phyloP scores from a whole-genome alignment of 2,888 invertebrate species.

The Spisula solida region DNA sequence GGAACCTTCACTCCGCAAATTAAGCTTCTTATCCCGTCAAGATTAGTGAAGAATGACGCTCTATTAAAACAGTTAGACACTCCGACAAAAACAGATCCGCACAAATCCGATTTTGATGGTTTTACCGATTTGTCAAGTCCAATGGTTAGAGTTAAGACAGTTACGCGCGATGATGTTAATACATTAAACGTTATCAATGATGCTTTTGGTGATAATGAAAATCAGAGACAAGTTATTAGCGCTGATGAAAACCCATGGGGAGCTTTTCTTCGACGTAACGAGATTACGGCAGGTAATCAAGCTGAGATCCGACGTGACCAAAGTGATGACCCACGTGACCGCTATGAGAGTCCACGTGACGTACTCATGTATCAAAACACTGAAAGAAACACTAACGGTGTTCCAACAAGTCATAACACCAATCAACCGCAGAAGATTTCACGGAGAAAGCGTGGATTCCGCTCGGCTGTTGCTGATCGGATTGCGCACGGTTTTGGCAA shows the following conservation, averaged over 20 bases:
- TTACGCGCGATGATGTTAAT: neutral
- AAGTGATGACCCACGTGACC: neutral
- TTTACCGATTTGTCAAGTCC: constrained; percentile 31
- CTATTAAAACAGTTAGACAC: constrained; percentile 26
- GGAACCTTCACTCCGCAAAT: constrained; percentile 19
- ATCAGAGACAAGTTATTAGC: neutral
- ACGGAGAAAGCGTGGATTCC: constrained; percentile 74
- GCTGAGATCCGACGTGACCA: neutral
- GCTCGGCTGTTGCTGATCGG: constrained; percentile 76
- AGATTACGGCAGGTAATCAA: neutral
- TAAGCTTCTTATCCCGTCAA: constrained; percentile 21
- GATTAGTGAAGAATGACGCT: neutral
- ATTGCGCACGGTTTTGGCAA: constrained; percentile 84
- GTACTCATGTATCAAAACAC: neutral
- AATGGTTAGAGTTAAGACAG: neutral
- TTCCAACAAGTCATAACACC: neutral
- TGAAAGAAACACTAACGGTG: neutral
- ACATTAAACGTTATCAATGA: neutral
- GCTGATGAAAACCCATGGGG: neutral
- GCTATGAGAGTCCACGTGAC: neutral
- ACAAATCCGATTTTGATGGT: constrained; percentile 37
- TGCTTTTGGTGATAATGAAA: neutral
- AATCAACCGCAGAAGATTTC: neutral
- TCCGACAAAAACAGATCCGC: constrained; percentile 5
- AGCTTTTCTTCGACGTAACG: neutral